Evolutionary conservation across 2,888 invertebrate genomes (phyloP), one percentile per base, ranked within the genome.

Genomic region (Synergus umbraculus): DNA sequence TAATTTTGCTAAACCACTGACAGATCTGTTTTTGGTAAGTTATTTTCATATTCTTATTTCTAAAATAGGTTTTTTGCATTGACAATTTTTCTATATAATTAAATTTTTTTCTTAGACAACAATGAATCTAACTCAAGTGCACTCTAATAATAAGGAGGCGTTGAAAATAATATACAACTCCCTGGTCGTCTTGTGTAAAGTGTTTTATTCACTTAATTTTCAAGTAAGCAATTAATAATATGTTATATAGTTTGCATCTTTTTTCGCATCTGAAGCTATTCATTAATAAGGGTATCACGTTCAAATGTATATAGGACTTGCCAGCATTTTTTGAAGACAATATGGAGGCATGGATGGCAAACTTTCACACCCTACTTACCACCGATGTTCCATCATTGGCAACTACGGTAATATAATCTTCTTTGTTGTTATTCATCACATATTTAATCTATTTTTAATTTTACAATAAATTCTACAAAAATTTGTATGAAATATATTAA

Each of bases 301-400:
- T 54, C 9, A 54, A 54, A 7, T 60, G 9, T 81, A 83, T 84
- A 43, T 85, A 95, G 94, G 99, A 99, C 92, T 93, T 99, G 86
- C 99, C 99, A 0, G 99, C 99, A 93, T 99, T 97, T 93, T 99
- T 99, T 91, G 99, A 99, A 92, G 99, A 99, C 91, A 98, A 99
- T 92, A 98, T 99, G 96, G 93, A 94, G 37, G 94, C 94, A 0
- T 99, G 99, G 99, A 99, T 99, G 98, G 94, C 95, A 0, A 95
- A 97, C 88, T 97, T 99, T 87, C 95, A 97, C 76, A 95, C 94
- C 46, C 93, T 99, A 49, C 93, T 99, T 54, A 96, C 95, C 79
- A 93, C 94, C 0, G 96, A 98, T 92, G 96, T 97, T 60, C 95
- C 96, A 1, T 93, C 95, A 44, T 93, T 98, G 81, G 95, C 96